Percentiles rank a stretch among this genome's conserved stretches.
Evolutionary conservation across 2,888 invertebrate species (phyloP).

Genomic region (Chouioia cunea): DNA sequence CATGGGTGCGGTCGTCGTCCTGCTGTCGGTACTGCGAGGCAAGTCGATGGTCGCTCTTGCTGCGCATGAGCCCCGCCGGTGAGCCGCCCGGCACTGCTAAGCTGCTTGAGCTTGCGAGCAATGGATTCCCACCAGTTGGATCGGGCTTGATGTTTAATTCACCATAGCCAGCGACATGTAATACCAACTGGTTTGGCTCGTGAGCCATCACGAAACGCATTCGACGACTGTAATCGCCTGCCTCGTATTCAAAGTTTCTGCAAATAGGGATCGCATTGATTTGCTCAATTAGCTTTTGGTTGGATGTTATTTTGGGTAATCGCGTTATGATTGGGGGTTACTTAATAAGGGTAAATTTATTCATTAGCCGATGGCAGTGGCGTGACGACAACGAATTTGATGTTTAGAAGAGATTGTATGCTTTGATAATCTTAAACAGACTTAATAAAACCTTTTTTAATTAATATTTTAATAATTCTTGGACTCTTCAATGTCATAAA

Average conservation of each 20-base stretch:
- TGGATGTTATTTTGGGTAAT: no score
- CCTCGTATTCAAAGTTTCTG: conserved; percentile 93
- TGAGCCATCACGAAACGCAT: conserved; percentile 90
- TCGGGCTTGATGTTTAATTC: conserved; percentile 86
- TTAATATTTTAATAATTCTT: no score
- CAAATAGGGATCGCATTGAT: neutral
- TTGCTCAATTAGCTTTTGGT: no score
- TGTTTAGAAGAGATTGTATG: no score
- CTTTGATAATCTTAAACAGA: no score
- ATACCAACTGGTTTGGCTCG: conserved; percentile 91
- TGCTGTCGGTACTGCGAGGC: conserved; percentile 91
- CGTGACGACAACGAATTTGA: no score
- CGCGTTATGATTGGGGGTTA: no score
- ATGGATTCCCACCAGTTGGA: conserved; percentile 62
- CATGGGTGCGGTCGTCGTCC: conserved; percentile 73
- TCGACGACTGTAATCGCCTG: conserved; percentile 87
- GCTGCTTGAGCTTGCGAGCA: conserved; percentile 67
- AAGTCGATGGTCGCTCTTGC: conserved; percentile 92
- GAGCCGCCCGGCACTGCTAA: conserved; percentile 74
- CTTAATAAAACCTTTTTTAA: no score
- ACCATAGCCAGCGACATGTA: conserved; percentile 90
- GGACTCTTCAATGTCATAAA: no score
- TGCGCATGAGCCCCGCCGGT: conserved; percentile 87
- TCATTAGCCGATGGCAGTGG: no score
- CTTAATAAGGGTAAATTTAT: no score